phyloP scores from a whole-genome alignment of 2,113 vertebrate species.

The Anser brachyrhynchus region DNA sequence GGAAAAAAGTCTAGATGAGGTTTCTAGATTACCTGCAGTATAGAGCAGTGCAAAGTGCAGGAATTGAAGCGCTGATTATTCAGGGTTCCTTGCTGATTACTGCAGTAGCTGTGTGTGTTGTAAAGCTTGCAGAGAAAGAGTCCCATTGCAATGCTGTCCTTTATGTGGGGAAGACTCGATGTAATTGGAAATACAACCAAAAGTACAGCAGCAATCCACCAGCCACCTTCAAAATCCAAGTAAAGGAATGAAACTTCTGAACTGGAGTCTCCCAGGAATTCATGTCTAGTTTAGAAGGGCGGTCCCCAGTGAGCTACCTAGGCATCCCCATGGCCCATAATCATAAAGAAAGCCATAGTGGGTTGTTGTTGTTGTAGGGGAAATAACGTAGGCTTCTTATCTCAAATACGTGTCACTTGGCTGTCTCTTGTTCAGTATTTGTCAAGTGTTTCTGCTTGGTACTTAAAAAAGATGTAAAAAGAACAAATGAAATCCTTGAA shows the following conservation, averaged over 20 bases:
- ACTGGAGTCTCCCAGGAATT: neutral
- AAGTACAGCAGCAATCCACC: neutral
- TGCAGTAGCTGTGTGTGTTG: neutral
- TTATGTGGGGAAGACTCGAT: neutral
- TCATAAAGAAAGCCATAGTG: neutral
- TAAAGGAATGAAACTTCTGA: neutral
- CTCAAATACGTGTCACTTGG: neutral
- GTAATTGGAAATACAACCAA: neutral
- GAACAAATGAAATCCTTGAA: neutral
- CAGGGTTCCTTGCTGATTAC: neutral
- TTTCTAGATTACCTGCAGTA: neutral
- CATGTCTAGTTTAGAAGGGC: neutral
- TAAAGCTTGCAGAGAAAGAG: neutral
- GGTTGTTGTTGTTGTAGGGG: neutral
- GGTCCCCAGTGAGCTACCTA: neutral
- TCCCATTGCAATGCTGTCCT: neutral
- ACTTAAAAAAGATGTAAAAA: neutral
- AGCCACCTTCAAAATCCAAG: neutral
- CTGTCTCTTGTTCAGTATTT: neutral
- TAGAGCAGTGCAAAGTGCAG: neutral
- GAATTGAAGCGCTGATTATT: neutral
- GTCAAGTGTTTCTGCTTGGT: neutral
- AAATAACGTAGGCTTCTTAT: neutral
- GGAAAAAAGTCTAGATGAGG: neutral
- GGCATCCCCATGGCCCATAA: neutral